These are phyloP conservation scores for Epiblema foenella DNA, from an alignment of 2,888 invertebrate species.

Conservation along the genomic window DNA sequence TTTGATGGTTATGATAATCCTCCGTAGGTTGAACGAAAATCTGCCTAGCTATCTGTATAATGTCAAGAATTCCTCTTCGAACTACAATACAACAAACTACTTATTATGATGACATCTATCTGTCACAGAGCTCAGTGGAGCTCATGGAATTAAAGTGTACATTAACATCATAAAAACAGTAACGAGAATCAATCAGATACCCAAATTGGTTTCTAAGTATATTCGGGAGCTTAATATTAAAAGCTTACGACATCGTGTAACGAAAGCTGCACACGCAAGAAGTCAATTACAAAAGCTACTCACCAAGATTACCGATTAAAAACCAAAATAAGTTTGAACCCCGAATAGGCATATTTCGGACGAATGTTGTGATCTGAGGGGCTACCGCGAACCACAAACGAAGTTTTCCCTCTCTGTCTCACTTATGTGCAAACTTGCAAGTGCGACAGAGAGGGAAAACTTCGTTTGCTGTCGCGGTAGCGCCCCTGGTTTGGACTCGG, in stretches of 20 bases:
- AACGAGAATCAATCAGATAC: slow-evolving; percentile 1
- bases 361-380: background rate
- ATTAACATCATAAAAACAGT: background rate
- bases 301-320: background rate
- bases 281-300: slow-evolving; percentile 1
- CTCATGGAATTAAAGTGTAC: background rate
- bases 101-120: too few species aligned
- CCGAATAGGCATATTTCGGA: background rate
- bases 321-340: background rate
- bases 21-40: background rate
- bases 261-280: slow-evolving; percentile 16
- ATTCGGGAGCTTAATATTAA: slow-evolving; percentile 1
- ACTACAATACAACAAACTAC: too few species aligned
- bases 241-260: background rate
- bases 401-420: too few species aligned
- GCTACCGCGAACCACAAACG: too few species aligned
- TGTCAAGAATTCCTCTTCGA: too few species aligned
- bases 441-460: too few species aligned
- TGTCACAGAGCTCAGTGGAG: background rate
- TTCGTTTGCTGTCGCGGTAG: too few species aligned
- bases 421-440: too few species aligned
- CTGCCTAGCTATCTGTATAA: too few species aligned
- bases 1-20: too few species aligned
- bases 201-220: background rate
- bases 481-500: background rate